phyloP scores from a whole-genome alignment of 2,113 vertebrate genomes.

The Calonectris borealis region DNA sequence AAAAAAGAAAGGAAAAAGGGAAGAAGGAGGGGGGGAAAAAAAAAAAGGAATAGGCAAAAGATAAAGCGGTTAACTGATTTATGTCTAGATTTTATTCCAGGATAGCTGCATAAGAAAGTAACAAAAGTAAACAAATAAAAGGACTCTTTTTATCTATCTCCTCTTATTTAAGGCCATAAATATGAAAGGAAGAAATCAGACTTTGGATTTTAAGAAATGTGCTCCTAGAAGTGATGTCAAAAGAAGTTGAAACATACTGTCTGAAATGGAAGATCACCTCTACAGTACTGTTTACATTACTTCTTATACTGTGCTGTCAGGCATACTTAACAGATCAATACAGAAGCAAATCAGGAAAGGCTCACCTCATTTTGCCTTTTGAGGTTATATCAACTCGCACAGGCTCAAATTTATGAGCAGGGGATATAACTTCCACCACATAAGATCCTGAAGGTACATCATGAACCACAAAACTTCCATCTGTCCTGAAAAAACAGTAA shows the following conservation, averaged over 20 bases:
- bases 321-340: not conserved
- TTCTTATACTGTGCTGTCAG: not conserved
- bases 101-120: not conserved
- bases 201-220: not conserved
- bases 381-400: conserved; percentile 98
- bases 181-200: not conserved
- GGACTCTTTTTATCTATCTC: not conserved
- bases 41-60: not conserved
- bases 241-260: not conserved
- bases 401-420: conserved; percentile 90
- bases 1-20: not conserved
- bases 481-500: conserved; percentile 79
- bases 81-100: not conserved
- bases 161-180: not conserved
- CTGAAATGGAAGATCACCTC: not conserved
- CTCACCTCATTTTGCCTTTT: conserved; percentile 98
- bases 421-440: conserved; percentile 91
- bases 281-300: not conserved
- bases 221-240: not conserved
- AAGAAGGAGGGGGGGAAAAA: too few species aligned
- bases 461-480: conserved; percentile 96
- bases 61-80: not conserved
- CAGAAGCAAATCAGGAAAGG: not conserved
- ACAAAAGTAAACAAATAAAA: not conserved
- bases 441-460: conserved; percentile 97